Conservation (phyloP, 2,113 vertebrate species). For the Sinosuthora webbiana region DNA sequence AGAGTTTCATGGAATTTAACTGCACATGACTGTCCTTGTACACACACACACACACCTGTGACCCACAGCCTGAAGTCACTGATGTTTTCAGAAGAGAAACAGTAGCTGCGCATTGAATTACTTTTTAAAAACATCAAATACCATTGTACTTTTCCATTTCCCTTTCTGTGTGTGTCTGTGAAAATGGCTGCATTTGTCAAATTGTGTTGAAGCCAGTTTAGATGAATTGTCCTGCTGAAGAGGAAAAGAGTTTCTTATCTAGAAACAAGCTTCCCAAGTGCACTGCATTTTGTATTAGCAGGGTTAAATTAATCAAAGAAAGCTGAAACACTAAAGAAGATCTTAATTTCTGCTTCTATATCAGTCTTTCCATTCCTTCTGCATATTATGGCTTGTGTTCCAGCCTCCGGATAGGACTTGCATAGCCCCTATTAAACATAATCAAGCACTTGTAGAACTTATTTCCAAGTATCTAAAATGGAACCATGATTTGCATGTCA, state of each 20-base stretch:
- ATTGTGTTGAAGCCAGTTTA: background rate
- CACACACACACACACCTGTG: background rate
- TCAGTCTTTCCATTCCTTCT: slow-evolving; percentile 1
- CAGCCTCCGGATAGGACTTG: slow-evolving; percentile 22
- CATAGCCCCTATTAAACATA: slow-evolving; percentile 13
- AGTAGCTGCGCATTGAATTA: background rate
- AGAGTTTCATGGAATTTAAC: background rate
- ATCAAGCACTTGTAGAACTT: slow-evolving; percentile 35
- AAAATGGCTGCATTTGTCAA: background rate
- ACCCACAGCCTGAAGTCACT: background rate
- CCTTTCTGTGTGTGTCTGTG: background rate
- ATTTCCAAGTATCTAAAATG: slow-evolving; percentile 39
- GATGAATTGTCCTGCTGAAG: background rate
- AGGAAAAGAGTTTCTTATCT: background rate
- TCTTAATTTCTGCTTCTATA: slow-evolving; percentile 44
- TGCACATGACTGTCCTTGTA: background rate
- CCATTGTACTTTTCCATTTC: background rate
- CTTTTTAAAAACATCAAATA: background rate
- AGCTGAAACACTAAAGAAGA: background rate
- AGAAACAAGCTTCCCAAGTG: background rate
- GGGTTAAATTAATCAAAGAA: slow-evolving; percentile 6
- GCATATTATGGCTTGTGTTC: background rate
- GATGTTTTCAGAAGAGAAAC: background rate
- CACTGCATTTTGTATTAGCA: background rate
- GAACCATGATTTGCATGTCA: slow-evolving; percentile 20